These are phyloP conservation scores for Sebastolobus alascanus DNA, from an alignment of 2,797 vertebrate species.

Conservation along the genomic window DNA sequence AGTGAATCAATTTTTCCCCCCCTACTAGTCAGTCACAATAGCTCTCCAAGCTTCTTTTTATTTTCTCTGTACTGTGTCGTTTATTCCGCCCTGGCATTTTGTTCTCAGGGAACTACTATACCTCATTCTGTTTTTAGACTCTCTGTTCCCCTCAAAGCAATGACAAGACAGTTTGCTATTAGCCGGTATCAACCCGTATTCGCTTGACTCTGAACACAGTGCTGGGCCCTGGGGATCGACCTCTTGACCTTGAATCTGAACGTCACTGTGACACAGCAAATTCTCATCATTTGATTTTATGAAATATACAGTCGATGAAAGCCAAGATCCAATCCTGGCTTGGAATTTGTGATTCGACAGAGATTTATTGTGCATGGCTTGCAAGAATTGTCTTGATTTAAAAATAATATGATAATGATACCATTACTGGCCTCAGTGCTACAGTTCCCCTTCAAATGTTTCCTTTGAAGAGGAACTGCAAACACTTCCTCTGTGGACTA, in stretches of 20 bases:
- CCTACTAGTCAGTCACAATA: too few species aligned
- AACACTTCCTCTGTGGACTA: constrained; percentile 1
- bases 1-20: too few species aligned
- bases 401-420: not conserved
- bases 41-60: too few species aligned
- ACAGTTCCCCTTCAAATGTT: not conserved
- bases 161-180: not conserved
- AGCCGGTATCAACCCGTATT: not conserved
- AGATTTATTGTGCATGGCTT: constrained; percentile 10
- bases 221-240: not conserved
- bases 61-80: not conserved
- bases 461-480: constrained; percentile 26
- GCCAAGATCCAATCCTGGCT: not conserved
- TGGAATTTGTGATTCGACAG: not conserved
- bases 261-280: constrained; percentile 16
- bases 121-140: not conserved
- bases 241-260: not conserved
- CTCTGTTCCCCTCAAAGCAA: not conserved
- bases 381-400: constrained; percentile 13
- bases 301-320: not conserved
- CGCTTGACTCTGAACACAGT: not conserved
- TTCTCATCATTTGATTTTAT: not conserved
- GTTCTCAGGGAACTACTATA: not conserved
- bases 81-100: not conserved
- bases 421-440: not conserved